Conservation (phyloP, 2,113 vertebrate genomes). For the Hemiprocne comata region DNA sequence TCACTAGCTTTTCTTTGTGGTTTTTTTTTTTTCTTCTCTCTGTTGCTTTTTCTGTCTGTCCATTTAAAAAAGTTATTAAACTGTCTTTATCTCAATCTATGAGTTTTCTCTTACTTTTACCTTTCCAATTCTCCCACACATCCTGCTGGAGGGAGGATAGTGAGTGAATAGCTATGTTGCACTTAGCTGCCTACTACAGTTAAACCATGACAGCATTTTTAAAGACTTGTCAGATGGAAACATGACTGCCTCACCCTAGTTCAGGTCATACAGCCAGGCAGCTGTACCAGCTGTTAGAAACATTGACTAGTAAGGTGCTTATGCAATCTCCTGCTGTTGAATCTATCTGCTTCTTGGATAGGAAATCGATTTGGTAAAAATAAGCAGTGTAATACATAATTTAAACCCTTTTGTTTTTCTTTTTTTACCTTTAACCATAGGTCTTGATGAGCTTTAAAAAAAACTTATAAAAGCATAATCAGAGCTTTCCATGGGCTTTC, state of each 20-base stretch:
- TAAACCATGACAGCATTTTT: neutral
- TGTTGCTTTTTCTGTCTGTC: too few species aligned
- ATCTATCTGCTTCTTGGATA: too few species aligned
- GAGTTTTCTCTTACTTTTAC: neutral
- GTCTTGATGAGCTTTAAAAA: too few species aligned
- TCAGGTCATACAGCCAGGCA: neutral
- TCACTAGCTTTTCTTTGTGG: neutral
- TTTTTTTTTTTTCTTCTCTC: neutral
- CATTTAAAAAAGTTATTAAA: neutral
- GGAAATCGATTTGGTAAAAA: too few species aligned
- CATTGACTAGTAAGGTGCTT: fast-evolving
- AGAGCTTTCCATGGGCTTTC: too few species aligned
- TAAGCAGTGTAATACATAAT: too few species aligned
- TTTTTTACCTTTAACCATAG: too few species aligned
- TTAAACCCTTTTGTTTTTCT: too few species aligned
- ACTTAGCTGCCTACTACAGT: neutral
- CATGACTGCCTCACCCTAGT: too few species aligned
- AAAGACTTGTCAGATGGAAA: neutral
- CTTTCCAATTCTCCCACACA: neutral
- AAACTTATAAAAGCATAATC: too few species aligned
- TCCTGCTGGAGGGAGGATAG: fast-evolving
- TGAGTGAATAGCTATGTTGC: fast-evolving
- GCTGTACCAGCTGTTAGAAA: fast-evolving
- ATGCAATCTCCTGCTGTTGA: too few species aligned
- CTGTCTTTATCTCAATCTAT: neutral